These are phyloP conservation scores for Catharus ustulatus DNA, from an alignment of 2,797 vertebrate genomes.

Conservation along the genomic window DNA sequence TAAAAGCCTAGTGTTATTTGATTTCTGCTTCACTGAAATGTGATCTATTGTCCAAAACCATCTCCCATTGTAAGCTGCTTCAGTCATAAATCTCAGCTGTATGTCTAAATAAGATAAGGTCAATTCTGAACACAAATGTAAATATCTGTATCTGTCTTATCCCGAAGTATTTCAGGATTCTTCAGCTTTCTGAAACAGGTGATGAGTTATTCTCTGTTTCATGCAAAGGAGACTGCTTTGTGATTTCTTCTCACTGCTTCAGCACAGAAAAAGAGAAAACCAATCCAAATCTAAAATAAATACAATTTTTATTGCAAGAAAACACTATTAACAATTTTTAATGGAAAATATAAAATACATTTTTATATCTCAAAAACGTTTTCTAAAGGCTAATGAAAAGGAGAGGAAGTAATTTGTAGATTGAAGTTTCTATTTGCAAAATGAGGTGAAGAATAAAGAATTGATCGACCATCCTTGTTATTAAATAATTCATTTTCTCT, in stretches of 20 bases:
- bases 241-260: not conserved
- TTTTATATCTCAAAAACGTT: accelerated
- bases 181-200: not conserved
- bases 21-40: not conserved
- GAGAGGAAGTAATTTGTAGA: not conserved
- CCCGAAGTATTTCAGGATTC: not conserved
- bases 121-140: not conserved
- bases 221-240: not conserved
- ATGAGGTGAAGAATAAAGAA: not conserved
- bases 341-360: not conserved
- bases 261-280: not conserved
- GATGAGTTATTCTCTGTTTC: not conserved
- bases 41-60: not conserved
- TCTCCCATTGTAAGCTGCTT: not conserved
- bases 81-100: not conserved
- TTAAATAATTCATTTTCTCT: not conserved
- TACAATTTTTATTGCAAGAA: not conserved
- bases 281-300: not conserved
- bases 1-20: not conserved
- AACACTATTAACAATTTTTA: not conserved
- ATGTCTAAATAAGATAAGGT: not conserved
- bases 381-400: not conserved
- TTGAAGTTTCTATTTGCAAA: not conserved
- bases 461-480: not conserved
- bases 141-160: not conserved